phyloP scores from a whole-genome alignment of 2,113 vertebrate genomes.

The Corythaeola cristata region DNA sequence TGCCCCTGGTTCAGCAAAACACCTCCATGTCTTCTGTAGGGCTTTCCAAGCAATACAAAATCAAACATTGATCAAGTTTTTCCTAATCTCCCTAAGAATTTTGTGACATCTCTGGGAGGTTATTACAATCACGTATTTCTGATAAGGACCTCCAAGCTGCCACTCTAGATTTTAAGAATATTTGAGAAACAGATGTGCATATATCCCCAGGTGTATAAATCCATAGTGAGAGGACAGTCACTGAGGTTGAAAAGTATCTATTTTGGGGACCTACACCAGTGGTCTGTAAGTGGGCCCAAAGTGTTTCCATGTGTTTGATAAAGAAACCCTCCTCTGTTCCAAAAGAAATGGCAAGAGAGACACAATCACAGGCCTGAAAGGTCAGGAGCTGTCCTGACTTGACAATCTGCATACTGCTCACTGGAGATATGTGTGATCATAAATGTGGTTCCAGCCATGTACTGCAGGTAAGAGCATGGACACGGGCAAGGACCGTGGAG shows the following conservation, averaged over 20 bases:
- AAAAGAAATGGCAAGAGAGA: not conserved
- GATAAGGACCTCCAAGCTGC: not conserved
- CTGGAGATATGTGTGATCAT: not conserved
- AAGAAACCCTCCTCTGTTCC: not conserved
- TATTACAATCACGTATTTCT: not conserved
- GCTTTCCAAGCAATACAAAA: not conserved
- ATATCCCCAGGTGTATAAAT: accelerated
- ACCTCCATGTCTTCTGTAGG: not conserved
- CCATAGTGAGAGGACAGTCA: not conserved
- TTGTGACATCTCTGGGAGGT: not conserved
- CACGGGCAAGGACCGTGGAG: accelerated
- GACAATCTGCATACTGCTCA: not conserved
- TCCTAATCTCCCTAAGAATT: not conserved
- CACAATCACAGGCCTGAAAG: not conserved
- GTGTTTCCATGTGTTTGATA: not conserved
- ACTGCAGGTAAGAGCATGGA: not conserved
- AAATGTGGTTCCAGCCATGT: not conserved
- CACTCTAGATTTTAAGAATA: not conserved
- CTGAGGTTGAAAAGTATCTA: not conserved
- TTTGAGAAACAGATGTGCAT: accelerated
- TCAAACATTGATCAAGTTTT: not conserved
- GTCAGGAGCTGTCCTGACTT: not conserved
- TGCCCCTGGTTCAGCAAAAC: not conserved
- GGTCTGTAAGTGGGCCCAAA: not conserved
- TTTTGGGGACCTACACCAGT: not conserved